Percentiles rank a stretch among this genome's conserved stretches.
These are phyloP conservation scores for Semotilus atromaculatus DNA, from an alignment of 2,797 vertebrate species.

Conservation along the genomic window DNA sequence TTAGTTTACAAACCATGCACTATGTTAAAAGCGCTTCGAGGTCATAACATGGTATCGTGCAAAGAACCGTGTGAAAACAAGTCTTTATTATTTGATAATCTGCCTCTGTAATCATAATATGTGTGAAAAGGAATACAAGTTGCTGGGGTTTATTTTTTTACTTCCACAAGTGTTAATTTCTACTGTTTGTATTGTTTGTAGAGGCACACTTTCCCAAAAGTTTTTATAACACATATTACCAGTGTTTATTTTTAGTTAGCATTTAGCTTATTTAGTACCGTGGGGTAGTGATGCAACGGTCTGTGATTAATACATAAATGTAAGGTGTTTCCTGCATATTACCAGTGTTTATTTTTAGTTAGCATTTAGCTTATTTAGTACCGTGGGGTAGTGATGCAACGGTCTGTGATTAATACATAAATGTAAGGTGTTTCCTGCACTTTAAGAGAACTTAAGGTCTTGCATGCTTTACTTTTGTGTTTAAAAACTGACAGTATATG, in stretches of 20 bases:
- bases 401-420: not conserved
- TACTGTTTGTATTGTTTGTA: not conserved
- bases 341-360: not conserved
- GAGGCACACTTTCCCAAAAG: not conserved
- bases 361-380: not conserved
- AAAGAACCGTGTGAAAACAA: not conserved
- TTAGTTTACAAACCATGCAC: no score
- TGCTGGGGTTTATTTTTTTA: not conserved
- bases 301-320: not conserved
- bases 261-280: not conserved
- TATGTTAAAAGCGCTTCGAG: not conserved
- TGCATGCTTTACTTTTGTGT: not conserved
- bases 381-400: not conserved
- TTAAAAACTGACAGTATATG: conserved; percentile 5
- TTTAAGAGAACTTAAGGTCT: not conserved
- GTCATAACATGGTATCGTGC: not conserved
- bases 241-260: conserved; percentile 1
- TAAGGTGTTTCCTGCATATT: not conserved
- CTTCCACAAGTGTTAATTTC: not conserved
- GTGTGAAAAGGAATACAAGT: not conserved
- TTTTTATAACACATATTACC: no score
- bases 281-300: not conserved
- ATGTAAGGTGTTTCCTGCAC: not conserved
- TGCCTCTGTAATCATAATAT: not conserved
- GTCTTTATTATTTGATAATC: no score